phyloP scores from a whole-genome alignment of 1,140 invertebrate species.

The Zaprionus ghesquierei region DNA sequence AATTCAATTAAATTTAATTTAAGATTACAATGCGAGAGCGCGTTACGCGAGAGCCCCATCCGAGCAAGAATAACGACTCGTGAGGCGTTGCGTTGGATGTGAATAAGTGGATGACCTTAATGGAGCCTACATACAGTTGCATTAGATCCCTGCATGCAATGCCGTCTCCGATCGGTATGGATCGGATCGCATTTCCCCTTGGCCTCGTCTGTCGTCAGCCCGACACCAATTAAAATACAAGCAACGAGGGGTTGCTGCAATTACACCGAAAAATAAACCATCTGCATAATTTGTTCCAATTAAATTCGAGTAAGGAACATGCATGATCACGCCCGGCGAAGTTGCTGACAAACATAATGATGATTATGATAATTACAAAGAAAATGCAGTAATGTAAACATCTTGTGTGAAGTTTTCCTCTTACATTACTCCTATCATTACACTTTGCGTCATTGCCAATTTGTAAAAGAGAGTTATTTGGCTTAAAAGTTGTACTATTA shows the following conservation, averaged over 20 bases:
- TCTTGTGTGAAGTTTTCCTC: background rate
- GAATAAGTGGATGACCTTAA: conserved; percentile 73
- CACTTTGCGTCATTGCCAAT: no score
- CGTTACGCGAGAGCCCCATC: background rate
- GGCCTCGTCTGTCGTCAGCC: background rate
- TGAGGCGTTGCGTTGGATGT: conserved; percentile 39
- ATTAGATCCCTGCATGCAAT: conserved; percentile 39
- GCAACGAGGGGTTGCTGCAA: conserved; percentile 55
- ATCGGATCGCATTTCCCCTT: background rate
- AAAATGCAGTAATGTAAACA: background rate
- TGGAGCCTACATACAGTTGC: conserved; percentile 55
- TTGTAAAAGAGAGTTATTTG: background rate
- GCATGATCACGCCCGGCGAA: conserved; percentile 1
- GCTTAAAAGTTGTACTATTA: background rate
- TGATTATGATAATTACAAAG: background rate
- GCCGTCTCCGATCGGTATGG: conserved; percentile 26
- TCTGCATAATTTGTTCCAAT: conserved; percentile 74
- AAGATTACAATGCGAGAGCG: conserved; percentile 67
- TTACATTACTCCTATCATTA: background rate
- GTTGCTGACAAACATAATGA: background rate
- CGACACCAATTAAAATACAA: conserved; percentile 64
- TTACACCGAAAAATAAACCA: conserved; percentile 56
- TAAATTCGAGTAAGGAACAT: conserved; percentile 66
- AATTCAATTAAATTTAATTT: conserved; percentile 83
- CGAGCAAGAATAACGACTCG: background rate